A percentile compares a stretch with the other conserved stretches of the same genome.
These are phyloP conservation scores for Paracanthobrama guichenoti DNA, from an alignment of 2,113 vertebrate species.

Conservation along the genomic window DNA sequence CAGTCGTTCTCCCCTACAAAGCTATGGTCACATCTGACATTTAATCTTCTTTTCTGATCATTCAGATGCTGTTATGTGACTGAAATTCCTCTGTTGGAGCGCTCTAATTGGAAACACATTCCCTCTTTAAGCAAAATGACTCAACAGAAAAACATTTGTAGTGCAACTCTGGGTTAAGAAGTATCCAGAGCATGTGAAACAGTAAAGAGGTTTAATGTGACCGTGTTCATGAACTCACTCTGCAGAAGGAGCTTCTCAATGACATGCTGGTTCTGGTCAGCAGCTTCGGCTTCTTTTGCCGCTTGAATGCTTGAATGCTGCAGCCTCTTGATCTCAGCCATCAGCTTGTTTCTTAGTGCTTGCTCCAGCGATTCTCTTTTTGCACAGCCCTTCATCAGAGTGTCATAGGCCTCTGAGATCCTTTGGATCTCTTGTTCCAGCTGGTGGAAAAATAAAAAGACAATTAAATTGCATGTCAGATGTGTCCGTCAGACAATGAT, in stretches of 20 bases:
- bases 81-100: conserved; percentile 61
- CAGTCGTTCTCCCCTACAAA: background rate
- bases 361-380: conserved; percentile 94
- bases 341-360: conserved; percentile 90
- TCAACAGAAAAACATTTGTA: conserved; percentile 7
- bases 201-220: conserved; percentile 47
- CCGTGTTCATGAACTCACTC: conserved; percentile 78
- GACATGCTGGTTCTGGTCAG: conserved; percentile 85
- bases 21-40: conserved; percentile 9
- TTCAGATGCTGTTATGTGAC: conserved; percentile 61
- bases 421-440: conserved; percentile 92
- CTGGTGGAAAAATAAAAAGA: conserved; percentile 67
- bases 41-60: conserved; percentile 3
- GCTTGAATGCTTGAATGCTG: conserved; percentile 89
- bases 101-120: conserved; percentile 5
- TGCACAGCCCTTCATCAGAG: conserved; percentile 87
- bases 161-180: conserved; percentile 1
- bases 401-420: conserved; percentile 93
- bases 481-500: conserved; percentile 37
- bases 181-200: background rate
- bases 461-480: conserved; percentile 16
- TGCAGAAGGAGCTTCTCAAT: conserved; percentile 89
- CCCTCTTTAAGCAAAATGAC: conserved; percentile 17
- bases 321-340: conserved; percentile 88
- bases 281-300: conserved; percentile 77